These are phyloP conservation scores for Drosophila equinoxialis DNA, from an alignment of 1,140 invertebrate species.

Conservation along the genomic window DNA sequence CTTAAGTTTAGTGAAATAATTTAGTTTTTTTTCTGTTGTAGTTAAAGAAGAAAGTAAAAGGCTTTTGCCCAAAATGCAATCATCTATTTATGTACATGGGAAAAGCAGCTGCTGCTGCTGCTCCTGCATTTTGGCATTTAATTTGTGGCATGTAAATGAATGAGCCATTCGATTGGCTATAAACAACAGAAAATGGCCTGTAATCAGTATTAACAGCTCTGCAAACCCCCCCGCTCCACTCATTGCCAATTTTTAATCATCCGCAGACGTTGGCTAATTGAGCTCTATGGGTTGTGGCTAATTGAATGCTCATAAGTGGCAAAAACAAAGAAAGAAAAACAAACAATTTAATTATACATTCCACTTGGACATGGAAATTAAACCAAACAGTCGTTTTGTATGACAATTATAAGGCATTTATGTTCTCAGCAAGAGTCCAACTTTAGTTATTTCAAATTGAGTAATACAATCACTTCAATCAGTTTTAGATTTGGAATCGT, in stretches of 20 bases:
- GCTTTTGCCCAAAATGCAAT: slow-evolving; percentile 27
- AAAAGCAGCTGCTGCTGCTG: background rate
- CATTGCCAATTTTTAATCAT: slow-evolving; percentile 59
- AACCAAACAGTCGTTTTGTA: background rate
- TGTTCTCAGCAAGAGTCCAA: background rate
- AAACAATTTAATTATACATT: background rate
- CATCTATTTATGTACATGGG: slow-evolving; percentile 1
- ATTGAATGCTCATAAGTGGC: slow-evolving; percentile 24
- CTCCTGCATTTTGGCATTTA: background rate
- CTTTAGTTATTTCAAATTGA: background rate
- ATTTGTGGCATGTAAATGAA: slow-evolving; percentile 40
- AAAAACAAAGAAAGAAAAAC: slow-evolving; percentile 3
- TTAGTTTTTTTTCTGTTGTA: background rate
- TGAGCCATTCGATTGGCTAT: slow-evolving; percentile 30
- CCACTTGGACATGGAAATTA: background rate
- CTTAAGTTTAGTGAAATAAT: slow-evolving; percentile 28
- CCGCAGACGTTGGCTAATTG: slow-evolving; percentile 38
- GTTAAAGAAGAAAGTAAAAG: slow-evolving; percentile 13
- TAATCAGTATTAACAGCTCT: slow-evolving; percentile 54
- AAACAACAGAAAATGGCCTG: slow-evolving; percentile 47
- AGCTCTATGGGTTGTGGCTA: background rate
- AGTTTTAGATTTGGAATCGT: too few relatives aligned
- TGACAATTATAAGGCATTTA: background rate
- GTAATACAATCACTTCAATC: too few relatives aligned
- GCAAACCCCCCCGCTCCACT: too few relatives aligned